Evolutionary conservation across 2,888 invertebrate genomes (phyloP).

Genomic region (Drosophila tanythrix): DNA sequence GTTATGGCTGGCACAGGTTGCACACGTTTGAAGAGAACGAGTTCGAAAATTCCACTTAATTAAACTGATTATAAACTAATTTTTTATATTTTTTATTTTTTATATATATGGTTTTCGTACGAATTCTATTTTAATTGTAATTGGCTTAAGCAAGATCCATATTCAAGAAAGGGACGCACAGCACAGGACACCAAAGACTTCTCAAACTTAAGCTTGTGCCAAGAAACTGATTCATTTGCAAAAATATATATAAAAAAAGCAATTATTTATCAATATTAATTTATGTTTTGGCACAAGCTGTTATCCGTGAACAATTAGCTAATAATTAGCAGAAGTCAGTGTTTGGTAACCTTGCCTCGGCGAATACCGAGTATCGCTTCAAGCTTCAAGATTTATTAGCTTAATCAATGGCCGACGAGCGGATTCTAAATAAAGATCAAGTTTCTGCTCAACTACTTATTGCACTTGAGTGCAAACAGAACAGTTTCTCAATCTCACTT

Average conservation of each 20-base stretch:
- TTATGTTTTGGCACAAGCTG: background rate
- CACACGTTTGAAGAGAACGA: background rate
- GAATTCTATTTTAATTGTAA: background rate
- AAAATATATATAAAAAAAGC: background rate
- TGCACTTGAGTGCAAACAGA: conserved; percentile 29
- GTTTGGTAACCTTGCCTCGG: background rate
- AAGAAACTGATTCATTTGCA: background rate
- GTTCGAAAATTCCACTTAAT: background rate
- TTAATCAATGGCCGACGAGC: conserved; percentile 1
- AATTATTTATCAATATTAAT: background rate
- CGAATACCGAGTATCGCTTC: background rate
- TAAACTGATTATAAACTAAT: background rate
- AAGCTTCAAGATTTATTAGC: background rate
- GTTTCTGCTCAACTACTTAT: conserved; percentile 25
- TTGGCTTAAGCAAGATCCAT: background rate
- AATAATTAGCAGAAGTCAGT: background rate
- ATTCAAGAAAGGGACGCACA: background rate
- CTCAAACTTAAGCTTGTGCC: background rate
- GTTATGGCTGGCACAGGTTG: background rate
- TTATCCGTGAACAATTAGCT: background rate
- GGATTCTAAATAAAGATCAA: conserved; percentile 7
- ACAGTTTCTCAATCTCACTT: conserved; percentile 18
- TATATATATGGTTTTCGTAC: too few species aligned
- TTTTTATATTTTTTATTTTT: too few species aligned
- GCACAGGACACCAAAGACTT: background rate